Evolutionary conservation across 2,113 vertebrate genomes (phyloP).

Genomic region (Alosa alosa): DNA sequence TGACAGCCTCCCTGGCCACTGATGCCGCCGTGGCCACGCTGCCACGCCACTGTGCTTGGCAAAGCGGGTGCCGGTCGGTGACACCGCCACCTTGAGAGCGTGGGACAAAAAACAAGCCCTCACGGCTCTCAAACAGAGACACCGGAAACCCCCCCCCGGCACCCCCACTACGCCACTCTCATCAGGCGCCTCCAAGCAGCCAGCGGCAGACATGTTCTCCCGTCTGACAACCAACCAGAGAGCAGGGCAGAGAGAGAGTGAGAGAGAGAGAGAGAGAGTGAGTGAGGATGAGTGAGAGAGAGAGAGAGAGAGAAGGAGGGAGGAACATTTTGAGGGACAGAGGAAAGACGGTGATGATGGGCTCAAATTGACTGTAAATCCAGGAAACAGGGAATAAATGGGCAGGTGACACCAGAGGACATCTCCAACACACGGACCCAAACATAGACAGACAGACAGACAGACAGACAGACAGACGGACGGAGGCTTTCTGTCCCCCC

Average conservation of each 20-base stretch:
- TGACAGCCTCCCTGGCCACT: neutral
- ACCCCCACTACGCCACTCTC: conserved; percentile 11
- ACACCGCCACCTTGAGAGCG: conserved; percentile 12
- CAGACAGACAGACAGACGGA: neutral
- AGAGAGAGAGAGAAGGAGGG: conserved; percentile 14
- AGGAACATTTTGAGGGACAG: conserved; percentile 21
- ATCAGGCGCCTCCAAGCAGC: conserved; percentile 16
- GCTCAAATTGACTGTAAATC: conserved; percentile 70
- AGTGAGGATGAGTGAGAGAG: conserved; percentile 13
- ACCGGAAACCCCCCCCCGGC: neutral
- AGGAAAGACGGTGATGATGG: conserved; percentile 56
- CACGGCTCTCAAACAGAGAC: neutral
- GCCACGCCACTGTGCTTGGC: neutral
- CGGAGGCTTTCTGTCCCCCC: neutral
- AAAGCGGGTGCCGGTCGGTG: conserved; percentile 4
- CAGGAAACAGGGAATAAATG: conserved; percentile 67
- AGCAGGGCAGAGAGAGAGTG: conserved; percentile 31
- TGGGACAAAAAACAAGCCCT: neutral
- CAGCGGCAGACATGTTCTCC: neutral
- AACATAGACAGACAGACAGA: neutral
- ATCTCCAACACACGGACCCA: conserved; percentile 42
- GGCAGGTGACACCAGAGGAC: conserved; percentile 67
- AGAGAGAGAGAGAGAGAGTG: conserved; percentile 19
- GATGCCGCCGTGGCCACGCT: neutral
- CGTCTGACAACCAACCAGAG: conserved; percentile 23